These are phyloP conservation scores for Chascanopsetta lugubris DNA, from an alignment of 2,113 vertebrate species.

Conservation along the genomic window DNA sequence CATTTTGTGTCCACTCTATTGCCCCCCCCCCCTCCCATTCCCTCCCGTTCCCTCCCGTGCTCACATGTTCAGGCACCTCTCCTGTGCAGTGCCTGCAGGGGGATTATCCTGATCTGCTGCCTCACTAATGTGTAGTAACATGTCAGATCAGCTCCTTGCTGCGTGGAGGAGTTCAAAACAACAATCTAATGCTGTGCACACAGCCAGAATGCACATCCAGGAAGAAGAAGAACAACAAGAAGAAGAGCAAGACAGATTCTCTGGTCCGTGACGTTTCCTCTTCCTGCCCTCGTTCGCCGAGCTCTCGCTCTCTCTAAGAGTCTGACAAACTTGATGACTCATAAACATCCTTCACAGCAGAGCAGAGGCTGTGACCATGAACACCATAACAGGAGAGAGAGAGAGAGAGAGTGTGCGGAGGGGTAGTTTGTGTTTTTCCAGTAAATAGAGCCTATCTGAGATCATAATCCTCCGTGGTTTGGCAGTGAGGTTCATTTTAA, in stretches of 20 bases:
- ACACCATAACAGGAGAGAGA: constrained; percentile 63
- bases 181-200: background rate
- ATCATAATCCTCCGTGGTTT: constrained; percentile 19
- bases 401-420: constrained; percentile 1
- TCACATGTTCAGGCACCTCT: constrained; percentile 69
- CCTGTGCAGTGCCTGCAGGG: constrained; percentile 22
- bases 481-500: constrained; percentile 4
- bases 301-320: constrained; percentile 30
- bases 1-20: no score
- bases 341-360: constrained; percentile 44
- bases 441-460: constrained; percentile 1
- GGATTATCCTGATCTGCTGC: constrained; percentile 18
- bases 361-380: constrained; percentile 17
- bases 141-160: constrained; percentile 8
- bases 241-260: no score
- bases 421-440: background rate
- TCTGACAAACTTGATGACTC: constrained; percentile 47
- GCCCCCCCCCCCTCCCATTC: no score
- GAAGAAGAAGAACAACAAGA: background rate
- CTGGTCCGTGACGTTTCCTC: background rate
- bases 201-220: background rate
- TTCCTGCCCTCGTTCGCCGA: constrained; percentile 23
- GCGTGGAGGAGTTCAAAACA: background rate
- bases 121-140: constrained; percentile 25
- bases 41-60: constrained; percentile 11